phyloP scores from a whole-genome alignment of 2,113 vertebrate genomes.

The Oncorhynchus masou region DNA sequence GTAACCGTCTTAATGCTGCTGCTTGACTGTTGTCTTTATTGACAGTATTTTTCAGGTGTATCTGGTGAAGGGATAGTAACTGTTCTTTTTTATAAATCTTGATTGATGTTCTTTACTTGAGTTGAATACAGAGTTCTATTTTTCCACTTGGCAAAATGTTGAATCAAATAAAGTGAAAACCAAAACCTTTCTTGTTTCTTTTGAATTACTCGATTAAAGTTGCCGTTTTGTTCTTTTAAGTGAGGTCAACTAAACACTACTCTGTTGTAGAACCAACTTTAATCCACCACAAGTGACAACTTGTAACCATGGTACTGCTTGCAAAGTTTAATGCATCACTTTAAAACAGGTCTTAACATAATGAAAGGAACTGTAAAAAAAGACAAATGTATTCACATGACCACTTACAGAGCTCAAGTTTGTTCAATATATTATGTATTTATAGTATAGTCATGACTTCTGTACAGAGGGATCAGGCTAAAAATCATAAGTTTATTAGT shows the following conservation, averaged over 20 bases:
- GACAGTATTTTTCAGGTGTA: not conserved
- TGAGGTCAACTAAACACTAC: not conserved
- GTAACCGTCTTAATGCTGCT: not conserved
- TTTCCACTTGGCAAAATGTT: slow-evolving; percentile 61
- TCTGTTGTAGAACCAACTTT: not conserved
- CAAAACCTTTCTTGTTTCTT: slow-evolving; percentile 27
- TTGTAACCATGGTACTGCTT: slow-evolving; percentile 57
- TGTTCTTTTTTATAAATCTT: slow-evolving; percentile 9
- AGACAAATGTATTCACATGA: slow-evolving; percentile 82
- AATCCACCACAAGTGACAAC: slow-evolving; percentile 20
- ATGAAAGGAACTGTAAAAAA: slow-evolving; percentile 53
- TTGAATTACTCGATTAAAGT: slow-evolving; percentile 30
- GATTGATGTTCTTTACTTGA: not conserved
- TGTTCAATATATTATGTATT: slow-evolving; percentile 63
- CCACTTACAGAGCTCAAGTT: slow-evolving; percentile 71
- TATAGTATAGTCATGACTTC: slow-evolving; percentile 72
- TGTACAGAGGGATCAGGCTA: slow-evolving; percentile 82
- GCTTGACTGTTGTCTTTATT: not conserved
- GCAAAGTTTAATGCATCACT: slow-evolving; percentile 75
- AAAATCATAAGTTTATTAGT: slow-evolving; percentile 70
- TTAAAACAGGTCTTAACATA: slow-evolving; percentile 69
- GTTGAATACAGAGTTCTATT: slow-evolving; percentile 59
- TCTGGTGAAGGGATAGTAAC: not conserved
- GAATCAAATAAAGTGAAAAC: not conserved
- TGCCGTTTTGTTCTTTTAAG: not conserved